Evolutionary conservation across 2,888 invertebrate genomes (phyloP).

Genomic region (Apamea crenata): DNA sequence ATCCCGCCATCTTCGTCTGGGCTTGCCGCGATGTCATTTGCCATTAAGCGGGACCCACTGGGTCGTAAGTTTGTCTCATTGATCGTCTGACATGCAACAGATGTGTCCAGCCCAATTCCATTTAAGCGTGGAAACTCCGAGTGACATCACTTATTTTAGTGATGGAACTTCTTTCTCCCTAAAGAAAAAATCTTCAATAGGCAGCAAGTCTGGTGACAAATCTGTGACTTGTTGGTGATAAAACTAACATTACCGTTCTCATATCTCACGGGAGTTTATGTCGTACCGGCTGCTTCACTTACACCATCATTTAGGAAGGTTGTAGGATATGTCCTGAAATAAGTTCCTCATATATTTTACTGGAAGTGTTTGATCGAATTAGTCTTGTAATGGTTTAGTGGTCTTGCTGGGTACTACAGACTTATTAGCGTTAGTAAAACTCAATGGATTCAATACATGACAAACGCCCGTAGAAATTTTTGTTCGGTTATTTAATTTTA

Average conservation of each 20-base stretch:
- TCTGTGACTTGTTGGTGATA: constrained; percentile 42
- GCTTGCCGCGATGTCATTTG: too few relatives aligned
- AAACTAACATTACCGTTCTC: constrained; percentile 58
- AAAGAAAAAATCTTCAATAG: background rate
- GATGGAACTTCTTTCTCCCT: too few relatives aligned
- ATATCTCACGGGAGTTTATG: constrained; percentile 50
- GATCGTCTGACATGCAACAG: too few relatives aligned
- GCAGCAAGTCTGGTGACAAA: constrained; percentile 23
- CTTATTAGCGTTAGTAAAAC: background rate
- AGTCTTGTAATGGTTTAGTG: background rate
- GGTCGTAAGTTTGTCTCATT: too few relatives aligned
- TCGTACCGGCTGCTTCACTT: background rate
- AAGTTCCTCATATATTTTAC: background rate
- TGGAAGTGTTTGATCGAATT: background rate
- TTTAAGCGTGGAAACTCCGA: too few relatives aligned
- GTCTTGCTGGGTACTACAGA: background rate
- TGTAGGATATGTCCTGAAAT: constrained; percentile 18
- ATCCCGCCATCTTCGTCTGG: too few relatives aligned
- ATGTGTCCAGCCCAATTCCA: too few relatives aligned
- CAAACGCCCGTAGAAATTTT: too few relatives aligned
- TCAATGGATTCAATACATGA: background rate
- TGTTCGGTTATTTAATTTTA: too few relatives aligned
- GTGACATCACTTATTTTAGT: too few relatives aligned
- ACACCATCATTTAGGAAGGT: constrained; percentile 12
- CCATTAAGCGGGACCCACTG: too few relatives aligned